phyloP scores from a whole-genome alignment of 2,797 vertebrate species.

The Erpetoichthys calabaricus region DNA sequence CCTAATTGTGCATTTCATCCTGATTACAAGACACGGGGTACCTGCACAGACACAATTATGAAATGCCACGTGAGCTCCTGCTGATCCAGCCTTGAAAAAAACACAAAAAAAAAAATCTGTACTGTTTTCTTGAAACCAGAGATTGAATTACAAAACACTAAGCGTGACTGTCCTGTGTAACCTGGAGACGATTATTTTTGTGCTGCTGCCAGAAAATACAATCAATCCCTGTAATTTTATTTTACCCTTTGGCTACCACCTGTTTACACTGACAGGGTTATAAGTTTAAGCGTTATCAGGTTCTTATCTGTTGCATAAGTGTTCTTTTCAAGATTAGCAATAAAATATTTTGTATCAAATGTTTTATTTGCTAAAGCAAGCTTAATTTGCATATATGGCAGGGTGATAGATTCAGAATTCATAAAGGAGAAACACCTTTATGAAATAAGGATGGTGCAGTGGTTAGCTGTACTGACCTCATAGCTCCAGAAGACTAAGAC shows the following conservation, averaged over 20 bases:
- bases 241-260: slow-evolving; percentile 35
- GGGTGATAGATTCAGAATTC: no score
- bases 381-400: no score
- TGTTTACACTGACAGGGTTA: slow-evolving; percentile 39
- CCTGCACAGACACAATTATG: no score
- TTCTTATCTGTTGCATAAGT: slow-evolving; percentile 22
- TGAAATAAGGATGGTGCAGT: no score
- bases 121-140: slow-evolving; percentile 8
- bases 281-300: slow-evolving; percentile 39
- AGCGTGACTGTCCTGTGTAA: slow-evolving; percentile 36
- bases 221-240: slow-evolving; percentile 47
- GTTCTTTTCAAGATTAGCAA: slow-evolving; percentile 38
- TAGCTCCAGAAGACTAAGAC: no score
- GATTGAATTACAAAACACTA: slow-evolving; percentile 50
- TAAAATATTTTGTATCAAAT: slow-evolving; percentile 61
- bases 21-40: no score
- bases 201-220: slow-evolving; percentile 40
- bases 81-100: no score
- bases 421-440: no score
- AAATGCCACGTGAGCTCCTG: no score
- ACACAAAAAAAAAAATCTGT: no score
- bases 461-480: no score
- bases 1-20: no score
- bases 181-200: slow-evolving; percentile 36
- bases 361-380: slow-evolving; percentile 28